Evolutionary conservation across 2,113 vertebrate species (phyloP), one percentile per base, ranked within the genome.

Genomic region (Pantherophis guttatus): DNA sequence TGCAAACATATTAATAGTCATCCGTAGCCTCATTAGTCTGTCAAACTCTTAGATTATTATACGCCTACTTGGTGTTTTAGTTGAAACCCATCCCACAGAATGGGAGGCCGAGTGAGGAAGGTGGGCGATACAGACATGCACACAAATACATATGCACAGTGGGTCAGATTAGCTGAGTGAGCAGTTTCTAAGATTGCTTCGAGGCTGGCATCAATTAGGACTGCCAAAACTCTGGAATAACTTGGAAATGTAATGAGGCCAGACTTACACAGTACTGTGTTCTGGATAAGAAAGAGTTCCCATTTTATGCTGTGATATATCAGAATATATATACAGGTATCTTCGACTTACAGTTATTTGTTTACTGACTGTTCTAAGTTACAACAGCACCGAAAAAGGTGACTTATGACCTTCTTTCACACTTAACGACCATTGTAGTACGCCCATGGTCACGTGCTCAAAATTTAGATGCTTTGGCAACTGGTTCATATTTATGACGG

Each of bases 21-120:
- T 62, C 94, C 94, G n/a, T 94, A 90, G 48, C 91, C 96, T 90
- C 29, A 24, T 91, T 95, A 93, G 55, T 91, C 95, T 96, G 96
- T 95, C 13, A 90, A 95, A 92, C 85, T 95, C 53, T 95, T 94
- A 96, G 96, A 92, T 94, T 93, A 94, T 94, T 94, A 55, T 92
- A 94, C 95, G 0, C 97, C 96, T 96, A 97, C 97, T 0, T 92
- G 92, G 88, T 97, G 96, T 97, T 97, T 97, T 95, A 26, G 91
- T 97, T 97, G 97, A 97, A 96, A 96, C 93, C 91, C 50, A 91
- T 97, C 97, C 97, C 96, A 3, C 3, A 62, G 95, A 93, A 96
- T 90, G 95, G 96, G 94, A 96, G 95, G 94, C 96, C 87, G 13
- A 93, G 17, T 81, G 21, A 97, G 97, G 97, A 97, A 97, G 95